These are phyloP conservation scores for Nilaparvata lugens DNA, from an alignment of 1,140 invertebrate species.

Conservation along the genomic window DNA sequence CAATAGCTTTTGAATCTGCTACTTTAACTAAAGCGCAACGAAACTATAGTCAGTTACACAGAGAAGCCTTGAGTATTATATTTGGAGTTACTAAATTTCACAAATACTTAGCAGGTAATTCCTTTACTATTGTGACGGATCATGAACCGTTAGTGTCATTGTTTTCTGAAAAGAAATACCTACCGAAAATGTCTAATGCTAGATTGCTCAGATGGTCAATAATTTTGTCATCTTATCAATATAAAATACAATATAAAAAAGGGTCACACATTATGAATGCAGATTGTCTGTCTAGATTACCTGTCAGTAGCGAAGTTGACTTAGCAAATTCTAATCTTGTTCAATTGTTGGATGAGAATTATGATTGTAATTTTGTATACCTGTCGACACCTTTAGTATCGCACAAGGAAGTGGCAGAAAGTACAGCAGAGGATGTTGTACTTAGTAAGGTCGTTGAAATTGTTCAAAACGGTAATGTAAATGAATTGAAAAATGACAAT, in stretches of 20 bases:
- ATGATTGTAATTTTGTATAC: too few relatives aligned
- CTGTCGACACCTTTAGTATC: too few relatives aligned
- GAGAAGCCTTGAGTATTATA: slow-evolving; percentile 37
- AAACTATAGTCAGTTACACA: slow-evolving; percentile 41
- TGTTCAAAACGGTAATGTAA: too few relatives aligned
- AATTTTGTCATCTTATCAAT: slow-evolving; percentile 20
- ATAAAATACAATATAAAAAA: slow-evolving; percentile 14
- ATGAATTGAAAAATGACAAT: too few relatives aligned
- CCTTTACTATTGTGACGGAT: slow-evolving; percentile 32
- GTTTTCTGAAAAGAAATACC: slow-evolving; percentile 26
- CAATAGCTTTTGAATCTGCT: slow-evolving; percentile 34
- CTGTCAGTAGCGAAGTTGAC: too few relatives aligned
- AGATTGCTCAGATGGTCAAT: slow-evolving; percentile 18
- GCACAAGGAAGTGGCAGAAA: too few relatives aligned
- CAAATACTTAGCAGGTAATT: slow-evolving; percentile 22
- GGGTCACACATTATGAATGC: neutral
- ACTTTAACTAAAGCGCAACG: slow-evolving; percentile 33
- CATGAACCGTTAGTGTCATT: slow-evolving; percentile 35
- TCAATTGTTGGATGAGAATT: too few relatives aligned
- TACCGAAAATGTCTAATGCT: slow-evolving; percentile 30
- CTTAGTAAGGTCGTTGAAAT: too few relatives aligned
- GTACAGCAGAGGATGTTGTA: too few relatives aligned
- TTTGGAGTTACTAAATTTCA: slow-evolving; percentile 35
- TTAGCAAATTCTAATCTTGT: too few relatives aligned
- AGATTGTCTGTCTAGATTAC: too few relatives aligned